Percentiles rank a stretch among this genome's conserved stretches.
phyloP scores from a whole-genome alignment of 2,797 vertebrate genomes.

The Hemibagrus guttatus region DNA sequence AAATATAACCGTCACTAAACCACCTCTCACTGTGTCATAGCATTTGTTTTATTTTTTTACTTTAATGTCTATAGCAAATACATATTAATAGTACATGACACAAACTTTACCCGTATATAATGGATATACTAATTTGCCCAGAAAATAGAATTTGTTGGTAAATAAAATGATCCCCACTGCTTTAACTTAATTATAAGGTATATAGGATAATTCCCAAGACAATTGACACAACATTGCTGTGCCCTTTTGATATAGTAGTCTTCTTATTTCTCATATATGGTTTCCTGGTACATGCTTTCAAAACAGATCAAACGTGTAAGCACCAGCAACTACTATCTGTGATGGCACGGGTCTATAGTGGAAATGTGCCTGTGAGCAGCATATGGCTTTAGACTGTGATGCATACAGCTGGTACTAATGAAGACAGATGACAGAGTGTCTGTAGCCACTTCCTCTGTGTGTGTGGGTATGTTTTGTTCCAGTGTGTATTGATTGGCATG shows the following conservation, averaged over 20 bases:
- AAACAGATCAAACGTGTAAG: constrained; percentile 49
- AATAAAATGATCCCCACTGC: not conserved
- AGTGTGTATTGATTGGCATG: no score
- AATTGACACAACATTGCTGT: no score
- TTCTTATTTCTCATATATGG: constrained; percentile 44
- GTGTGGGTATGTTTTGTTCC: constrained; percentile 39
- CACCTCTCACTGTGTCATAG: not conserved
- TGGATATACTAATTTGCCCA: not conserved
- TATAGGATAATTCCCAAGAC: no score
- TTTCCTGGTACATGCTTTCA: constrained; percentile 54
- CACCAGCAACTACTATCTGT: constrained; percentile 54
- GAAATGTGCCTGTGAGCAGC: constrained; percentile 69
- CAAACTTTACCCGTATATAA: not conserved
- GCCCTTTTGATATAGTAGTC: not conserved
- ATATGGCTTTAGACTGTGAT: constrained; percentile 78
- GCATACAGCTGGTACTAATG: constrained; percentile 79
- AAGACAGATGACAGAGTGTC: constrained; percentile 76
- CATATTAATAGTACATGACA: no score
- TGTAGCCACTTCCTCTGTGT: constrained; percentile 66
- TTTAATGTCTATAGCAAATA: no score
- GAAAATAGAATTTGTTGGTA: not conserved
- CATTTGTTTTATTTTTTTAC: no score
- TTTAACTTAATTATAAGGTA: no score
- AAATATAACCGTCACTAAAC: not conserved
- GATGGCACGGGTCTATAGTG: constrained; percentile 64